Evolutionary conservation across 2,888 invertebrate genomes (phyloP), one percentile per base, ranked within the genome.

Genomic region (Gastrophysa polygoni): DNA sequence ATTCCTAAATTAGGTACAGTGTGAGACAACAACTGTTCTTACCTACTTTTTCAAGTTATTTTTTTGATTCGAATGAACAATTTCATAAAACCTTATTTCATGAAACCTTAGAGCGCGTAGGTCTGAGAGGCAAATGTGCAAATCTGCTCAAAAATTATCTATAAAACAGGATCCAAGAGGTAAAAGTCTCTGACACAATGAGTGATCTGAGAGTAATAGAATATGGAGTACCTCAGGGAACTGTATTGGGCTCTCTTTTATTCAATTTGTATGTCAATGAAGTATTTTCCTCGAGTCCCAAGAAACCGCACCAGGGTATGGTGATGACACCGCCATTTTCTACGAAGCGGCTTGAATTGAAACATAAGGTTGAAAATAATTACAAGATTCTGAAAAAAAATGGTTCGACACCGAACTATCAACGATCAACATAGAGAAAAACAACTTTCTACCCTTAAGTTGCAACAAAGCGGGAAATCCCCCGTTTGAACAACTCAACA

Each of bases 281-380:
- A 11, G 18, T 38, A 20, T 54, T 38, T 18, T 18, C 18, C n/a
- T 18, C n/a, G 38, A 54, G 2, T 20, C 11, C 2, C 17, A 24
- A 24, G 51, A 32, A 17, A n/a, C n/a, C 2, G 5, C 20, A 10
- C 29, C 17, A 10, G 18, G 32, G 2, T 51, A 32, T 32, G 51
- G 32, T 6, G 51, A 51, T 17, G 51, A 51, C 17, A 51, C 51
- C 2, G 51, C 51, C 10, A 51, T 51, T 17, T 32, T 51, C 32
- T 51, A 16, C 18, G 11, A 18, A 18, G 32, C 38, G 10, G 34
- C 7, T 7, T 11, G 14, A 54, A 3, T 21, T 54, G 20, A 54
- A 54, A 38, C 20, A 38, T 14, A 54, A 54, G 16, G 52, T 21
- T 20, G 52, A 54, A 43, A 54, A 14, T 14, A 18, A 54, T 32